Evolutionary conservation across 1,140 invertebrate species (phyloP).

Genomic region (Cotesia chilonis): DNA sequence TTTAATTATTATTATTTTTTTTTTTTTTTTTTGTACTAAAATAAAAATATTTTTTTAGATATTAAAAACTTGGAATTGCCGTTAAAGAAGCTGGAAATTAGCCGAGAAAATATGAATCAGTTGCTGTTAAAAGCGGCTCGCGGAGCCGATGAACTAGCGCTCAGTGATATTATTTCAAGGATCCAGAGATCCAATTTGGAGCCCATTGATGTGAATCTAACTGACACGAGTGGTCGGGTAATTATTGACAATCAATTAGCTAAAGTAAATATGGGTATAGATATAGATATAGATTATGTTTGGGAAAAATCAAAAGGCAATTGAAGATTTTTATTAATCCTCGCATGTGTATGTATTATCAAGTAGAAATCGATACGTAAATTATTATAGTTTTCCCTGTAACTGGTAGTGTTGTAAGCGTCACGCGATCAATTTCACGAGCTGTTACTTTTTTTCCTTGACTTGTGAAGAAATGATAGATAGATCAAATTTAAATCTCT

Average conservation of each 20-base stretch:
- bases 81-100: slow-evolving; percentile 48
- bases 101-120: slow-evolving; percentile 51
- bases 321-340: background rate
- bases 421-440: background rate
- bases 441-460: background rate
- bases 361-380: slow-evolving; percentile 6
- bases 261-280: background rate
- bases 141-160: slow-evolving; percentile 55
- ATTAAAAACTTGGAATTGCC: slow-evolving; percentile 16
- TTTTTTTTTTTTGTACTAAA: background rate
- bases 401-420: background rate
- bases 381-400: background rate
- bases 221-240: slow-evolving; percentile 62
- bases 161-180: slow-evolving; percentile 51
- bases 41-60: slow-evolving; percentile 3
- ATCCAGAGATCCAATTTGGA: slow-evolving; percentile 48
- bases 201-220: slow-evolving; percentile 57
- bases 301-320: too few relatives aligned
- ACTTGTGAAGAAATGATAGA: too few relatives aligned
- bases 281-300: too few relatives aligned
- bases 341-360: background rate
- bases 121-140: slow-evolving; percentile 60
- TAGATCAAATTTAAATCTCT: too few relatives aligned
- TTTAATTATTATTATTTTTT: background rate
- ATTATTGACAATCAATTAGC: slow-evolving; percentile 33